Evolutionary conservation across 2,797 vertebrate species (phyloP).

Genomic region (Poeciliopsis paucimaculata): DNA sequence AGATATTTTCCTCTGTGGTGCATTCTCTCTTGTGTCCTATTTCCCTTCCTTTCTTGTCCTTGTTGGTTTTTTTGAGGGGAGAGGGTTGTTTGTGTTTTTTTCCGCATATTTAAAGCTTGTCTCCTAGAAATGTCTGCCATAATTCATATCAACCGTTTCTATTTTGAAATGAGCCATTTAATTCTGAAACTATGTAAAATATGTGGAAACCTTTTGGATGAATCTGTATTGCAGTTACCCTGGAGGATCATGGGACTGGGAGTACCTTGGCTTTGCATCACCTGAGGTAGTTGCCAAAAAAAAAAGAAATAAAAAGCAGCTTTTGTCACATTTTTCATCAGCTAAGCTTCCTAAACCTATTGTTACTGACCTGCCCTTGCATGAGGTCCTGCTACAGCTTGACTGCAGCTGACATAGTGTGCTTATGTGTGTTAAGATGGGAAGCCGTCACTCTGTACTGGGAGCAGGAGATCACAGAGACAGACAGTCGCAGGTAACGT

Average conservation of each 20-base stretch:
- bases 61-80: not conserved
- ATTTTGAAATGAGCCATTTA: not conserved
- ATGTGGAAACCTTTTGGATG: not conserved
- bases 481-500: slow-evolving; percentile 80
- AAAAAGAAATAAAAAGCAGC: not conserved
- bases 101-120: not conserved
- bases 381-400: slow-evolving; percentile 33
- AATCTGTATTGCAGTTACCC: slow-evolving; percentile 86
- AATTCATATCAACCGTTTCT: not conserved
- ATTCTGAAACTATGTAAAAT: not conserved
- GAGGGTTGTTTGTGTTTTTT: not conserved
- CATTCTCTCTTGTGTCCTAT: not conserved
- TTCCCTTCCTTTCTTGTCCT: not conserved
- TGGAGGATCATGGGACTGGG: slow-evolving; percentile 99
- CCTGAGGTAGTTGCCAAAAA: slow-evolving; percentile 85
- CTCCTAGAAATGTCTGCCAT: not conserved
- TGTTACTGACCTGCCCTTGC: slow-evolving; percentile 25
- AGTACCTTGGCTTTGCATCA: slow-evolving; percentile 97
- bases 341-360: slow-evolving; percentile 27
- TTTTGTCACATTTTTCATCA: slow-evolving; percentile 9
- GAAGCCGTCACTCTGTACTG: slow-evolving; percentile 79
- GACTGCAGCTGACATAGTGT: slow-evolving; percentile 55
- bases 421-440: slow-evolving; percentile 81
- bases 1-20: not conserved
- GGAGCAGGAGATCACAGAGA: slow-evolving; percentile 80